phyloP scores from a whole-genome alignment of 1,140 invertebrate species.

The Temnothorax longispinosus region DNA sequence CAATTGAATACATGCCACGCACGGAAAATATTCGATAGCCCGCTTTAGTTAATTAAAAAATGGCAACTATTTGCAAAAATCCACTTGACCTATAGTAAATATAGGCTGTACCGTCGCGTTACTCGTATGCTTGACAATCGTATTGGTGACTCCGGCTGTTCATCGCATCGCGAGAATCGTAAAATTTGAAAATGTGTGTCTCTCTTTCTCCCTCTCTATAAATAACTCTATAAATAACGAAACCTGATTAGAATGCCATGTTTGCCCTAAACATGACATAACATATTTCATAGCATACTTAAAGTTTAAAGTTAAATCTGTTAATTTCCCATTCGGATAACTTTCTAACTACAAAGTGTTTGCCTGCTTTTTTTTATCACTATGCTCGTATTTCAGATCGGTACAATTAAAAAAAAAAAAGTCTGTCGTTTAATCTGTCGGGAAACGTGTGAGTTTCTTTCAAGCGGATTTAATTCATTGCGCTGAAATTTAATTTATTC shows the following conservation, averaged over 20 bases:
- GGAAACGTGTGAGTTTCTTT: neutral
- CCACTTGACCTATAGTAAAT: constrained; percentile 56
- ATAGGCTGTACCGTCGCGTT: constrained; percentile 18
- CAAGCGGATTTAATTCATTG: neutral
- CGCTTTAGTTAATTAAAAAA: constrained; percentile 59
- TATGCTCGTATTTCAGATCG: neutral
- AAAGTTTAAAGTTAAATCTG: neutral
- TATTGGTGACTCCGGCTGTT: neutral
- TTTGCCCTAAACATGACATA: neutral
- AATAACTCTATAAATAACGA: neutral
- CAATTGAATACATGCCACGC: constrained; percentile 15
- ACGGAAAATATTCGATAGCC: constrained; percentile 43
- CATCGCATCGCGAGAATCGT: neutral
- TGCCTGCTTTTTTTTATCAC: neutral
- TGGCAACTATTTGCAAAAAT: constrained; percentile 44
- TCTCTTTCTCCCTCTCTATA: neutral
- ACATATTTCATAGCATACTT: too few species aligned
- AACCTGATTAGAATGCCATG: neutral
- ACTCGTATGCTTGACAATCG: neutral
- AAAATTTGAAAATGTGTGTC: constrained; percentile 3
- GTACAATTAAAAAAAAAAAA: neutral
- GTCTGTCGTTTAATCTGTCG: neutral
- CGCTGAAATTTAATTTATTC: constrained; percentile 17
- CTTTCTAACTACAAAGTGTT: neutral
- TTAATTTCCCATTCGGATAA: neutral